Conservation (phyloP, 2,113 vertebrate species). For the Nesoenas mayeri region DNA sequence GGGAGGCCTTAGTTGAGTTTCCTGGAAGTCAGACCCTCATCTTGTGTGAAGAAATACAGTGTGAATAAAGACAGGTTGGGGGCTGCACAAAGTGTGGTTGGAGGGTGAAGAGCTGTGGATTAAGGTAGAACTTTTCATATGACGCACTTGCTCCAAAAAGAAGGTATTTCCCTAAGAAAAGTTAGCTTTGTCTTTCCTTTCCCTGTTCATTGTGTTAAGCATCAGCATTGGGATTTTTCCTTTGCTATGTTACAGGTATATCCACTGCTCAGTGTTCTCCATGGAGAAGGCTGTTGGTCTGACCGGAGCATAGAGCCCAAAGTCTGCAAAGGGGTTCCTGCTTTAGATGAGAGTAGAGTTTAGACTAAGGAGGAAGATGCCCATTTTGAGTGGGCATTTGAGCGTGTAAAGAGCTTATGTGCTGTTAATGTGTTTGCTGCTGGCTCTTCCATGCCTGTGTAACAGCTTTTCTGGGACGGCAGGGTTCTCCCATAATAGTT, state of each 20-base stretch:
- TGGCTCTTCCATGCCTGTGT: neutral
- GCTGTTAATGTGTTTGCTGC: neutral
- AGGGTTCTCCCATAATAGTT: neutral
- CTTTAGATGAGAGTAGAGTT: neutral
- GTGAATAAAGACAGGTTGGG: neutral
- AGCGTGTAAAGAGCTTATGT: neutral
- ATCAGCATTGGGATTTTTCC: neutral
- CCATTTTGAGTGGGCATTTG: neutral
- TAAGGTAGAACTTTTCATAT: neutral
- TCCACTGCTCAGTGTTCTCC: neutral
- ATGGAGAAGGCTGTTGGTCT: fast-evolving
- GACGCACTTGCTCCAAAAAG: neutral
- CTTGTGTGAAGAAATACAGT: neutral
- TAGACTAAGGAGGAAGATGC: neutral
- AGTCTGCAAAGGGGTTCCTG: neutral
- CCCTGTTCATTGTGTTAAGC: neutral
- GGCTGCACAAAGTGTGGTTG: fast-evolving
- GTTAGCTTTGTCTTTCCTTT: neutral
- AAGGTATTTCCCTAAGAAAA: neutral
- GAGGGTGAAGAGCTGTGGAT: neutral
- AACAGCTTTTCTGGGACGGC: neutral
- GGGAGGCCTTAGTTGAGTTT: neutral
- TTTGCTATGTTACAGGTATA: fast-evolving
- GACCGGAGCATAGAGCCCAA: neutral
- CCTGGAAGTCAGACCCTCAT: neutral